Conservation (phyloP, 2,888 invertebrate genomes). For the Torymus aiolomorphi region DNA sequence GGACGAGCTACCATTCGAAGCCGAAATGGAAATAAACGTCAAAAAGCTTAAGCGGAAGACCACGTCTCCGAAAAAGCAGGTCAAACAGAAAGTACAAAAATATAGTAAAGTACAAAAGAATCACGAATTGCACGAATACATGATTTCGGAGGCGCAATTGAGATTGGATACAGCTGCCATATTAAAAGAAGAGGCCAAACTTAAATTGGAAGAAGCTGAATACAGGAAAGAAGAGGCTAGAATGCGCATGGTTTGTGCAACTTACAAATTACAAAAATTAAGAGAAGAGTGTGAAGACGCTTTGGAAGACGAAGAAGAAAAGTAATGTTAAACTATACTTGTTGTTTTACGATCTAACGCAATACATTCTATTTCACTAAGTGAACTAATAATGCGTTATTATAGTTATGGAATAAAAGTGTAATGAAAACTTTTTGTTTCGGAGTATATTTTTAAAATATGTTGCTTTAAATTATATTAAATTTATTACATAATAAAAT, state of each 20-base stretch:
- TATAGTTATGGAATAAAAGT: neutral
- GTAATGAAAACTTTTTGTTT: conserved; percentile 24
- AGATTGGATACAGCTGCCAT: conserved; percentile 66
- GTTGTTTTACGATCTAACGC: conserved; percentile 4
- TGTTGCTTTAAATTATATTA: conserved; percentile 32
- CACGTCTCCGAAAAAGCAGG: conserved; percentile 15
- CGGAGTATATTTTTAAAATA: conserved; percentile 7
- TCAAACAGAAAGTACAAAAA: conserved; percentile 50
- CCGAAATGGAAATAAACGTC: neutral
- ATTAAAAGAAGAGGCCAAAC: conserved; percentile 66
- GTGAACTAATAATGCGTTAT: neutral
- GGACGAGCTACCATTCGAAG: conserved; percentile 34
- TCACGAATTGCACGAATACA: conserved; percentile 64
- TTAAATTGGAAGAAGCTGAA: conserved; percentile 67
- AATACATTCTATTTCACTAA: conserved; percentile 1
- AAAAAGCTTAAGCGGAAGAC: conserved; percentile 43
- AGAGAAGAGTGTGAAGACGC: conserved; percentile 59
- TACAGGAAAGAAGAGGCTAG: conserved; percentile 68
- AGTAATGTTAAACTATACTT: conserved; percentile 15
- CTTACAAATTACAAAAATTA: conserved; percentile 66
- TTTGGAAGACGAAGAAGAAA: conserved; percentile 27
- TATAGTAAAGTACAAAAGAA: conserved; percentile 59
- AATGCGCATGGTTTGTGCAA: conserved; percentile 65
- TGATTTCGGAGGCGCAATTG: conserved; percentile 66
- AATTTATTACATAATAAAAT: conserved; percentile 48